These are phyloP conservation scores for Cygnus atratus DNA, from an alignment of 2,113 vertebrate genomes.

Conservation along the genomic window DNA sequence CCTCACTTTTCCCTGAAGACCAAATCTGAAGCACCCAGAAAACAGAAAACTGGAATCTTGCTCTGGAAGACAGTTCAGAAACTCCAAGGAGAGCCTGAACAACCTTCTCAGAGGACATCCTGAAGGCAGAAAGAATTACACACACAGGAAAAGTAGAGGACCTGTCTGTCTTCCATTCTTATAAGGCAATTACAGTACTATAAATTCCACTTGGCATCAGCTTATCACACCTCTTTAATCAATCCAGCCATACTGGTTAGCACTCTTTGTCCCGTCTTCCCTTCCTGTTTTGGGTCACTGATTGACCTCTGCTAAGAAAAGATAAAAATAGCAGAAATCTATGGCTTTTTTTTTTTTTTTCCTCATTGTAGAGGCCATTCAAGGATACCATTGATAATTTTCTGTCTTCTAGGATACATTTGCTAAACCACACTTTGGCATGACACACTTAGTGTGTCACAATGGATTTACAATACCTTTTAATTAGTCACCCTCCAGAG, in stretches of 20 bases:
- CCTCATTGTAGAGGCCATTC: background rate
- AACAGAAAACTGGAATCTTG: background rate
- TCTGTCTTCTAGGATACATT: background rate
- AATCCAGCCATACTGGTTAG: background rate
- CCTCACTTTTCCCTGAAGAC: background rate
- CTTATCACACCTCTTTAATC: background rate
- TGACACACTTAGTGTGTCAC: background rate
- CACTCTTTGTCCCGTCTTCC: background rate
- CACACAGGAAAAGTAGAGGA: background rate
- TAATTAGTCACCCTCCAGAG: constrained; percentile 11
- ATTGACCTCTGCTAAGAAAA: background rate
- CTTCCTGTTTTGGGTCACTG: background rate
- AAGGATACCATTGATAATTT: background rate
- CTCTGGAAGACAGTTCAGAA: background rate
- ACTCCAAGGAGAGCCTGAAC: background rate
- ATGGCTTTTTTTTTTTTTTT: background rate
- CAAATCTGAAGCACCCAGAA: background rate
- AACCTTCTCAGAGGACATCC: background rate
- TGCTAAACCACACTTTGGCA: background rate
- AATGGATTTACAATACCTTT: background rate
- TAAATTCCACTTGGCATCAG: background rate
- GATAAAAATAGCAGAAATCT: background rate
- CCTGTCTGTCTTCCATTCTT: background rate
- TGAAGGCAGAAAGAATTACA: background rate
- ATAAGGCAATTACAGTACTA: background rate